phyloP scores from a whole-genome alignment of 2,888 invertebrate species.

The Phragmatobia fuliginosa region DNA sequence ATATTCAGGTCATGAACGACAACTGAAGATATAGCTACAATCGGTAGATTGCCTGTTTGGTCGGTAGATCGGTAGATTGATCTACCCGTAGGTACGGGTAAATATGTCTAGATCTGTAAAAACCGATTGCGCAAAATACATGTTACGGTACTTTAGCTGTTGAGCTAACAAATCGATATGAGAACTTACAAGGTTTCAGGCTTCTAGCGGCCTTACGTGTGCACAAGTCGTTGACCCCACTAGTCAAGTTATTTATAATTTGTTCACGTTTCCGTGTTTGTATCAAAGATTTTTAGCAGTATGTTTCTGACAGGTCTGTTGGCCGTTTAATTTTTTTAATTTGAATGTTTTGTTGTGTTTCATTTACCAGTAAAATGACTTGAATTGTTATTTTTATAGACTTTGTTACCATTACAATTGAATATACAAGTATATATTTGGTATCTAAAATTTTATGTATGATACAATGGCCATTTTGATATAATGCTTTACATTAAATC shows the following conservation, averaged over 20 bases:
- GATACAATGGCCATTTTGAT: too few relatives aligned
- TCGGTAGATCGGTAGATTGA: too few relatives aligned
- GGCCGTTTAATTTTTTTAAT: neutral
- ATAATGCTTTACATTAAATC: too few relatives aligned
- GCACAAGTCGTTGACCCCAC: conserved; percentile 45
- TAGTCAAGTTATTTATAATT: neutral
- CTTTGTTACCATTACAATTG: too few relatives aligned
- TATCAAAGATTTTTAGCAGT: neutral
- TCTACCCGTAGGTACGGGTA: too few relatives aligned
- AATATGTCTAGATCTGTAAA: neutral
- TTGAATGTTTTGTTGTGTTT: neutral
- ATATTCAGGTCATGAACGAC: too few relatives aligned
- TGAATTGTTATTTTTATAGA: too few relatives aligned
- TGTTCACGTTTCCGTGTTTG: neutral
- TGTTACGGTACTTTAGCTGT: conserved; percentile 1
- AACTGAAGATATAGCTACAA: too few relatives aligned
- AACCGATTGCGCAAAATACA: conserved; percentile 4
- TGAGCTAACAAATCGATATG: conserved; percentile 51
- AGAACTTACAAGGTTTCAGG: conserved; percentile 51
- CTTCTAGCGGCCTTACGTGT: conserved; percentile 49
- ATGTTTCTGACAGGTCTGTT: neutral
- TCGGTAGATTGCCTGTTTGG: too few relatives aligned
- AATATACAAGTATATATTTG: too few relatives aligned
- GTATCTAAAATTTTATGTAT: too few relatives aligned
- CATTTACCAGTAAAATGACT: too few relatives aligned